Evolutionary conservation across 30 jellyfish, hydroid and myxozoan species (phyloP).

Genomic region (Aurelia sp.): DNA sequence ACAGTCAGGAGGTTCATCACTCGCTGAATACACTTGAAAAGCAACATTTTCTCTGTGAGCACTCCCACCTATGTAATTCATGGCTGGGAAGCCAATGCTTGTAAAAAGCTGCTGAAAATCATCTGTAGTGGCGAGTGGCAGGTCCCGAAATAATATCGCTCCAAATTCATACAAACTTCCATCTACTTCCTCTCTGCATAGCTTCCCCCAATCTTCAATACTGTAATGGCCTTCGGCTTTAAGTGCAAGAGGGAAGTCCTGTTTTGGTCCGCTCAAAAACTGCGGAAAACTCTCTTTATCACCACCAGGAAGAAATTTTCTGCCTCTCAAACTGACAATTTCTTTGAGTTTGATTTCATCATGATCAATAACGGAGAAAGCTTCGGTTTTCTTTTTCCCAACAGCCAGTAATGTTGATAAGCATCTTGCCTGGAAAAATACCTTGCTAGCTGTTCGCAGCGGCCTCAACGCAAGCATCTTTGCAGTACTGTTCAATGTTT

Average conservation of each 20-base stretch:
- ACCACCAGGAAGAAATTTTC: constrained; percentile 79
- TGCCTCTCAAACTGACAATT: constrained; percentile 30
- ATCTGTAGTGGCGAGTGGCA: constrained; percentile 65
- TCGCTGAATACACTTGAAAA: constrained; percentile 80
- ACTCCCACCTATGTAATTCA: constrained; percentile 84
- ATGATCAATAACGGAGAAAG: constrained; percentile 45
- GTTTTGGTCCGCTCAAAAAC: constrained; percentile 54
- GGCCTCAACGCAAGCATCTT: not conserved
- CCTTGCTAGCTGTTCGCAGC: not conserved
- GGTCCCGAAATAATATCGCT: constrained; percentile 76
- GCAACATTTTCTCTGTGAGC: constrained; percentile 68
- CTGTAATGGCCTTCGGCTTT: constrained; percentile 36
- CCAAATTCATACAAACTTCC: constrained; percentile 42
- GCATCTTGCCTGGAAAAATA: constrained; percentile 2
- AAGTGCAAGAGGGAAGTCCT: constrained; percentile 55
- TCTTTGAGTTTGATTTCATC: constrained; percentile 14
- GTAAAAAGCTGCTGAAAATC: constrained; percentile 62
- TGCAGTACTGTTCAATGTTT: too few relatives aligned
- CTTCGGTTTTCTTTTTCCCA: constrained; percentile 15
- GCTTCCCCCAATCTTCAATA: constrained; percentile 53
- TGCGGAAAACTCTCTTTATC: constrained; percentile 58
- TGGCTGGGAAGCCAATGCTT: constrained; percentile 57
- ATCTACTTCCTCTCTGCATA: constrained; percentile 58
- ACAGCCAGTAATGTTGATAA: constrained; percentile 34
- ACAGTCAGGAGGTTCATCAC: constrained; percentile 92